Evolutionary conservation across 2,888 invertebrate genomes (phyloP).

Genomic region (Dimorphilus gyrociliatus): DNA sequence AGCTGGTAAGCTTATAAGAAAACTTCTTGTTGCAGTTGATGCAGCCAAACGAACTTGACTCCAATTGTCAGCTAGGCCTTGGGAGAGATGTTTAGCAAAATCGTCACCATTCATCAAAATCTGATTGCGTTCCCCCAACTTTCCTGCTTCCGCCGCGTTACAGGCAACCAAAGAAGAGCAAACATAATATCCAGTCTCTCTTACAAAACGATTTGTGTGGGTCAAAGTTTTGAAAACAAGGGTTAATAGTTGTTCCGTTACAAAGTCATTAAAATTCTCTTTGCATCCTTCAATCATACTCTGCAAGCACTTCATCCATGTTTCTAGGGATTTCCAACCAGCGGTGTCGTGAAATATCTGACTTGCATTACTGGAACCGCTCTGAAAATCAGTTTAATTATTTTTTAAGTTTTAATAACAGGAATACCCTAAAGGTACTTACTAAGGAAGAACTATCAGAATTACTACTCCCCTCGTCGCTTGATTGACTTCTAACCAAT

Average conservation of each 20-base stretch:
- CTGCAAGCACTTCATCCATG: constrained; percentile 43
- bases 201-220: constrained; percentile 43
- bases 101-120: constrained; percentile 38
- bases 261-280: constrained; percentile 33
- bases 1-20: constrained; percentile 36
- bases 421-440: neutral
- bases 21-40: constrained; percentile 41
- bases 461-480: too few relatives aligned
- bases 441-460: too few relatives aligned
- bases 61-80: constrained; percentile 44
- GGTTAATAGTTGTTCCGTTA: constrained; percentile 38
- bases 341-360: constrained; percentile 43
- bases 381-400: constrained; percentile 16
- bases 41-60: constrained; percentile 43
- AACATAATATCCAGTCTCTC: constrained; percentile 43
- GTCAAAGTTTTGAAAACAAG: constrained; percentile 38
- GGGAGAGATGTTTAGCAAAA: constrained; percentile 37
- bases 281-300: constrained; percentile 40
- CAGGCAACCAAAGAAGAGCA: constrained; percentile 37
- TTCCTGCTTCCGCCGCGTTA: constrained; percentile 25
- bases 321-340: constrained; percentile 43
- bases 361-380: constrained; percentile 33
- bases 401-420: neutral
- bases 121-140: constrained; percentile 27
- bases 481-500: too few relatives aligned